Base-by-base conservation (phyloP, 1,140 invertebrate genomes). In the Leptinotarsa texana region DNA sequence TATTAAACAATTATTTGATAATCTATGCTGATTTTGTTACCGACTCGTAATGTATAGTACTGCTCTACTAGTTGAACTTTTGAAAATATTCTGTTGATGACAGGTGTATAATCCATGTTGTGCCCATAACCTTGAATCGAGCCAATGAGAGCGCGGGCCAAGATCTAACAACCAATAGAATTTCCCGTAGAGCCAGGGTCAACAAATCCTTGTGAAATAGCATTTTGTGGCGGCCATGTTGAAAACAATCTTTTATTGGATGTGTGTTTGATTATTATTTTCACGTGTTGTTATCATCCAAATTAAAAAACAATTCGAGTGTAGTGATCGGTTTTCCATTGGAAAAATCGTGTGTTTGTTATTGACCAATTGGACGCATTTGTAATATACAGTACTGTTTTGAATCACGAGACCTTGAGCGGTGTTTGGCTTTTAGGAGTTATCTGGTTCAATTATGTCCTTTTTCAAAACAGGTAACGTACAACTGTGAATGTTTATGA, bases 161-260 rank as follows among this genome's bases (percentile, higher is more conserved):
- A 77, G 74, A 69, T 79, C 68, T 79, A 69, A 63, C 80, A 77
- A 81, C 84, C 84, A 85, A 85, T 84, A 73, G 79, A 79, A 80
- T 77, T 74, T 69, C 75, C 73, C 76, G 75, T 67, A 63, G 76
- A 79, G 80, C 82, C 84, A 85, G 84, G 84, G 84, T 85, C 84
- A 85, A 85, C 84, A 85, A 84, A 85, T 84, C 82, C 82, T 84
- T 83, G 80, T 78, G 76, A 80, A 82, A 82, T 82, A 81, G 80
- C 82, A 79, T 82, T 84, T 83, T 82, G 77, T 78, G 76, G 82
- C 83, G 80, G 84, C 84, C 84, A 85, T 85, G 82, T 85, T 85
- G 84, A 84, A 85, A 84, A 85, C 82, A 83, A 83, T 80, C 79
- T 82, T 83, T 83, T 81, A 79, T 83, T 80, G 69, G 79, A 84